phyloP scores from a whole-genome alignment of 2,888 invertebrate genomes.

The Drosophila neotestacea region DNA sequence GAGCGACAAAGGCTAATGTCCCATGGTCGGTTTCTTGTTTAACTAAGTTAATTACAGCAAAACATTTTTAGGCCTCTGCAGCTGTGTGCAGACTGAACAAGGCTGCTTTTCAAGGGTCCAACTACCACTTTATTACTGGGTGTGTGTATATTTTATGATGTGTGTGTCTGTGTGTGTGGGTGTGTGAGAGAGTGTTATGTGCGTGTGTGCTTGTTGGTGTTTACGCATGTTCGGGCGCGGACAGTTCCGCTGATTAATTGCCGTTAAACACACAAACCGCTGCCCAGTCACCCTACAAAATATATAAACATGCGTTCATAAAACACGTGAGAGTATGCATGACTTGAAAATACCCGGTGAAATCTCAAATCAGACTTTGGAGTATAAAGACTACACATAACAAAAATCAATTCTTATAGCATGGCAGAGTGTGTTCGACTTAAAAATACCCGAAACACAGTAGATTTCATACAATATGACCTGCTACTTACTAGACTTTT shows the following conservation, averaged over 20 bases:
- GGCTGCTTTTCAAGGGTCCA: constrained; percentile 48
- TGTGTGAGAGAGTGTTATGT: constrained; percentile 7
- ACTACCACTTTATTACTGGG: constrained; percentile 35
- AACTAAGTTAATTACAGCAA: constrained; percentile 81
- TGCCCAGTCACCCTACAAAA: constrained; percentile 34
- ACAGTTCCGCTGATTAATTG: constrained; percentile 81
- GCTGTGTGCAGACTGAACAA: constrained; percentile 51
- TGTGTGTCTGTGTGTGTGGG: constrained; percentile 20
- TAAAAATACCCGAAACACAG: neutral
- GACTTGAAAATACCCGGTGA: neutral
- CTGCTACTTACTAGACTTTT: neutral
- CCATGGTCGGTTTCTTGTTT: constrained; percentile 65
- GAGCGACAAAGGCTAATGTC: constrained; percentile 59
- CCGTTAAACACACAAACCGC: constrained; percentile 69
- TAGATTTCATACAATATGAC: neutral
- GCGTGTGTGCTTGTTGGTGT: constrained; percentile 41
- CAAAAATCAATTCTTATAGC: neutral
- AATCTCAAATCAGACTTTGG: neutral
- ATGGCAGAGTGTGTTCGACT: neutral
- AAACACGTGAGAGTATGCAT: constrained; percentile 1
- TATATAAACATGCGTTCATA: constrained; percentile 35
- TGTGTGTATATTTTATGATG: constrained; percentile 15
- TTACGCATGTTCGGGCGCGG: constrained; percentile 80
- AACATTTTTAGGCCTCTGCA: constrained; percentile 71
- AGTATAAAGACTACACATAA: neutral